Evolutionary conservation across 2,888 invertebrate species (phyloP), one percentile per base, ranked within the genome.

Genomic region (Tolmerus cingulatus): DNA sequence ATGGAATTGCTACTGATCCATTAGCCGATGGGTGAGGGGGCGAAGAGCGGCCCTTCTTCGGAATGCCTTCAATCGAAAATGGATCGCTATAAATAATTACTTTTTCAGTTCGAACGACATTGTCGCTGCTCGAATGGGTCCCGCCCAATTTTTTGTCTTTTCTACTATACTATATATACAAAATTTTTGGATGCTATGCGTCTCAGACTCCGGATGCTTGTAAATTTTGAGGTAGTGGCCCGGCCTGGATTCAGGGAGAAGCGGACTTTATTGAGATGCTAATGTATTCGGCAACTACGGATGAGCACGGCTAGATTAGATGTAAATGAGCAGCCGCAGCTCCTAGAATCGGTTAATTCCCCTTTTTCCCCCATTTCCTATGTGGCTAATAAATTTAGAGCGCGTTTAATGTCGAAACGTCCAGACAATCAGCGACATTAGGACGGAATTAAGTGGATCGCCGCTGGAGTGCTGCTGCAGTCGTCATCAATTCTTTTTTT

Each of bases 1-100:
- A 84, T 84, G 84, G 84, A 84, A 84, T 66, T 40, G 84, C 84
- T 84, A 84, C 84, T 40, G 84, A 84, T 84, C 84, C 84, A 84
- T 74, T 66, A 74, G 57, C 74, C 12, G 43, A 14, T 23, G 84
- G 19, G 5, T 16, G 12, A 30, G 81, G 30, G 14, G 51, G 81
- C 40, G 51, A 12, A 34, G 27, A 16, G 40, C 34, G 34, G 51
- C 16, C 40, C 46, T 34, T 55, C 66, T 23, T 66, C 74, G 84
- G 84, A 19, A 40, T 74, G 27, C 27, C 66, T 8, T 16, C 34
- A 23, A 23, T 81, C 81, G 51, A 55, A 55, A 34, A 78, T 43
- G 37, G 37, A 78, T 78, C 43, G 43, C 78, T 78, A 23, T 78
- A 78, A 78, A 78, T 81, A 55, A 81, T 55, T 46, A 34, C 30